A percentile compares a stretch with the other conserved stretches of the same genome.
Conservation (phyloP, 2,113 vertebrate genomes). For the Donacobius atricapilla region DNA sequence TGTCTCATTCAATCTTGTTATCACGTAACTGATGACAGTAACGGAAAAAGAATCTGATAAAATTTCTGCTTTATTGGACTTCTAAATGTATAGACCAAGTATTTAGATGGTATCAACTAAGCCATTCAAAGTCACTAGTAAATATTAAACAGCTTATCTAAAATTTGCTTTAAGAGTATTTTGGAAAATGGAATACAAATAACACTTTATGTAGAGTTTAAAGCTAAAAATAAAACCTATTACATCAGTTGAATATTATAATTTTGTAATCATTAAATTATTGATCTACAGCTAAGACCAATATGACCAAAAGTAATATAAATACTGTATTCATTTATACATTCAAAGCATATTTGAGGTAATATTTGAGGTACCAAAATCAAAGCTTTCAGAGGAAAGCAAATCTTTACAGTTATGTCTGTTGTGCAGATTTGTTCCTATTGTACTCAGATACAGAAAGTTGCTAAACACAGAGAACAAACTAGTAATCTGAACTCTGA, state of each 20-base stretch:
- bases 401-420: background rate
- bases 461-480: background rate
- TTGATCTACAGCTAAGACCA: background rate
- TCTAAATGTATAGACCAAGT: background rate
- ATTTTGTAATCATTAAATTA: background rate
- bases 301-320: background rate
- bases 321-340: background rate
- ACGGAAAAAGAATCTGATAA: background rate
- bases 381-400: background rate
- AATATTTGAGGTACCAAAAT: background rate
- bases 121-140: background rate
- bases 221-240: background rate
- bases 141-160: background rate
- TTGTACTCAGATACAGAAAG: background rate
- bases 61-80: background rate
- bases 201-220: background rate
- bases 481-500: background rate
- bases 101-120: background rate
- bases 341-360: background rate
- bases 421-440: background rate
- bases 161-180: background rate
- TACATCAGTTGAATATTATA: background rate
- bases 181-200: background rate
- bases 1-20: background rate
- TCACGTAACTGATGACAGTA: background rate